Evolutionary conservation across 2,113 vertebrate genomes (phyloP), one percentile per base, ranked within the genome.

Genomic region (Poecile atricapillus): DNA sequence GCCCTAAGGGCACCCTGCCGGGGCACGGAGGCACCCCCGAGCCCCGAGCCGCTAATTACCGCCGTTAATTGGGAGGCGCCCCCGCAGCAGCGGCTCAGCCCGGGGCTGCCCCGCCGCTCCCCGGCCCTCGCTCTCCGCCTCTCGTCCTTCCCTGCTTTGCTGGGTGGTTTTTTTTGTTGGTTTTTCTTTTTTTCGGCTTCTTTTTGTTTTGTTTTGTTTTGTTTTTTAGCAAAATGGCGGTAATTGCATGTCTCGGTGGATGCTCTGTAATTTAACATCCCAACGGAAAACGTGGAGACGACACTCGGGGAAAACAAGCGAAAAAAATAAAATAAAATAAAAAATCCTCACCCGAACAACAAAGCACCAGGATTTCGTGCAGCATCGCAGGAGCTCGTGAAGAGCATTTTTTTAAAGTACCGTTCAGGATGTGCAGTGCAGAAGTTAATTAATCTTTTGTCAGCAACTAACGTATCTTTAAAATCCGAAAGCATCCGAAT

Each of bases 1-100:
- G 52, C 11, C 37, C 23, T 8, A 0, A 2, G 6, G 7, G 20
- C 63, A 5, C 17, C 13, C 14, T 3, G 4, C 24, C 20, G 22
- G 15, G 43, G 5, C 30, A 20, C 4, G 4, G 31, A 35, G 8
- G 16, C 47, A 55, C 24, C 30, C 12, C 6, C 3, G 8, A 13
- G 4, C 7, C n/a, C 25, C 16, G 7, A 39, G 11, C 13, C 13
- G 17, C 28, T 86, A 53, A 81, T 77, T 30, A 33, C 58, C 7
- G 6, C 41, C 19, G 19, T 28, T 81, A 87, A 76, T 18, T 53
- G 28, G 13, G 25, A 81, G 17, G 8, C 4, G 4, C 0, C 2
- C 11, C 15, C 5, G 9, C 62, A 39, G 46, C 50, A 11, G 12
- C 11, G 31, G 15, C 33, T 74, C 41, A 22, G 31, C 11, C 19